Percentiles rank a stretch among this genome's conserved stretches.
Conservation (phyloP, 2,888 invertebrate species). For the Meiosimyza platycephala region DNA sequence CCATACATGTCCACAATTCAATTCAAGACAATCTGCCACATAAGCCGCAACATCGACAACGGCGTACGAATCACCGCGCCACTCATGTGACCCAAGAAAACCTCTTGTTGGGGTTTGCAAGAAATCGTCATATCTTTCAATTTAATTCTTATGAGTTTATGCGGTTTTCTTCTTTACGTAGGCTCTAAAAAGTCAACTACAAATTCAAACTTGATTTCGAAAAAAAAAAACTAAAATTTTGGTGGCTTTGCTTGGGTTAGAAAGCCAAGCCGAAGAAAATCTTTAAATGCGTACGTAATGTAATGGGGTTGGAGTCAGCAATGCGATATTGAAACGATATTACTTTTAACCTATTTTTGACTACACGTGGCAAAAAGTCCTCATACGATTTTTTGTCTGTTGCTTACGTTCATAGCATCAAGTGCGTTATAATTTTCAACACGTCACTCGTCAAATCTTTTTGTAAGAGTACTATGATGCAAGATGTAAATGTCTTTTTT, state of each 20-base stretch:
- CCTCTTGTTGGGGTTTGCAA: slow-evolving; percentile 23
- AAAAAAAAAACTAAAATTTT: neutral
- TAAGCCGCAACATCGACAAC: neutral
- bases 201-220: slow-evolving; percentile 29
- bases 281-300: too few relatives aligned
- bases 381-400: too few relatives aligned
- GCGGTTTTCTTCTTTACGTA: slow-evolving; percentile 22
- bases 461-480: too few relatives aligned
- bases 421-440: too few relatives aligned
- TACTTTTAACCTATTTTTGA: too few relatives aligned
- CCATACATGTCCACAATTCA: slow-evolving; percentile 45
- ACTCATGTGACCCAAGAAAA: slow-evolving; percentile 31
- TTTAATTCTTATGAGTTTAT: slow-evolving; percentile 43
- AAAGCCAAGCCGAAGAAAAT: slow-evolving; percentile 4
- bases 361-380: too few relatives aligned
- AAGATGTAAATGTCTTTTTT: too few relatives aligned
- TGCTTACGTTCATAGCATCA: too few relatives aligned
- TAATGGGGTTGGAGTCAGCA: too few relatives aligned
- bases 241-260: slow-evolving; percentile 4
- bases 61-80: neutral
- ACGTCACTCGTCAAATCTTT: too few relatives aligned
- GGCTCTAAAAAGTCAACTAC: neutral
- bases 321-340: too few relatives aligned
- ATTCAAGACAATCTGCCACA: neutral
- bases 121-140: slow-evolving; percentile 34